Percentiles rank a stretch among this genome's conserved stretches.
Evolutionary conservation across 2,113 vertebrate genomes (phyloP).

Genomic region (Gymnarchus niloticus): DNA sequence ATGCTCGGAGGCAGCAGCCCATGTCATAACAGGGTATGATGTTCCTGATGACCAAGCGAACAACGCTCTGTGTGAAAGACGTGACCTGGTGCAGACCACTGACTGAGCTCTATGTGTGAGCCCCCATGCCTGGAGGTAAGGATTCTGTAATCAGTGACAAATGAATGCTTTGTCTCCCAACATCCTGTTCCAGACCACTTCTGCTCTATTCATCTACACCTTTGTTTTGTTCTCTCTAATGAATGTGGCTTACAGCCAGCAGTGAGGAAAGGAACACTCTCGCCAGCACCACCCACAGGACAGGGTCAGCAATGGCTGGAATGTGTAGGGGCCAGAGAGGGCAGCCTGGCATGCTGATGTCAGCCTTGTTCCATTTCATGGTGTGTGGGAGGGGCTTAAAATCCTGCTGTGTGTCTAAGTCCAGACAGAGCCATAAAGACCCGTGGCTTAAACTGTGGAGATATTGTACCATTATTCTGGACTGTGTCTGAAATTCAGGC

Average conservation of each 20-base stretch:
- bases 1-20: too few relatives aligned
- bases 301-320: conserved; percentile 29
- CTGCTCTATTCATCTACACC: not conserved
- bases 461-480: too few relatives aligned
- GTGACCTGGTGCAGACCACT: not conserved
- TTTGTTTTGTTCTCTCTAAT: conserved; percentile 37
- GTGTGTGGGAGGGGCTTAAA: not conserved
- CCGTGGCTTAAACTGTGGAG: not conserved
- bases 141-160: not conserved
- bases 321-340: conserved; percentile 24
- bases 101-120: too few relatives aligned
- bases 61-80: too few relatives aligned
- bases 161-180: not conserved
- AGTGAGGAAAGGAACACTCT: conserved; percentile 23
- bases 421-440: not conserved
- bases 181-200: not conserved
- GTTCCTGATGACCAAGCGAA: not conserved
- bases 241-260: conserved; percentile 30
- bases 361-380: not conserved
- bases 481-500: too few relatives aligned
- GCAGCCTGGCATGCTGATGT: not conserved
- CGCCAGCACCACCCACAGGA: conserved; percentile 10
- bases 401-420: not conserved
- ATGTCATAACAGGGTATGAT: not conserved
- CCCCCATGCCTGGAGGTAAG: not conserved